A percentile compares a stretch with the other conserved stretches of the same genome.
phyloP scores from a whole-genome alignment of 1,140 invertebrate genomes.

The Aphelenchoides besseyi region DNA sequence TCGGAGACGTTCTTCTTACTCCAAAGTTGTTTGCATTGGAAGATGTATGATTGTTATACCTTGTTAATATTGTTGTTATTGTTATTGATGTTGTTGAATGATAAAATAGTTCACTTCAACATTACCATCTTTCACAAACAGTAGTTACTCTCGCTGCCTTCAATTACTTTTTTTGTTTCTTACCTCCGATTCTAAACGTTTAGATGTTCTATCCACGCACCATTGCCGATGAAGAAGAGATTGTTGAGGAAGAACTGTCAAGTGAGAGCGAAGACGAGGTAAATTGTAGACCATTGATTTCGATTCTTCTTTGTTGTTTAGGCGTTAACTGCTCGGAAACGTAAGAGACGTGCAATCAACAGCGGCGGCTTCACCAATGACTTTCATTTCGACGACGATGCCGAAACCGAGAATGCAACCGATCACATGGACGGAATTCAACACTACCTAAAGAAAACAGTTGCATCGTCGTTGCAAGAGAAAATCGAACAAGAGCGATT shows the following conservation, averaged over 20 bases:
- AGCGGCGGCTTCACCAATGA: slow-evolving; percentile 25
- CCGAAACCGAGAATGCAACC: slow-evolving; percentile 3
- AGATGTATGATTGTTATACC: slow-evolving; percentile 25
- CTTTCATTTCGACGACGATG: slow-evolving; percentile 27
- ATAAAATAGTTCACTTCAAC: not conserved
- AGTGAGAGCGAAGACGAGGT: slow-evolving; percentile 30
- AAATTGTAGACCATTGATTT: slow-evolving; percentile 12
- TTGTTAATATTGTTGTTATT: slow-evolving; percentile 28
- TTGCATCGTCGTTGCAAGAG: slow-evolving; percentile 34
- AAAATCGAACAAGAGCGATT: slow-evolving; percentile 41
- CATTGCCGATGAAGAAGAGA: slow-evolving; percentile 29
- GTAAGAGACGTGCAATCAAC: not conserved
- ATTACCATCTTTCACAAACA: not conserved
- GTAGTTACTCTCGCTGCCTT: not conserved
- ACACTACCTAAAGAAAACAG: slow-evolving; percentile 40
- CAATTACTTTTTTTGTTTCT: not conserved
- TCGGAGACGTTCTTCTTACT: slow-evolving; percentile 23
- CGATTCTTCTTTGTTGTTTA: slow-evolving; percentile 19
- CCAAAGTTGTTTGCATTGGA: slow-evolving; percentile 26
- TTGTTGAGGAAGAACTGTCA: slow-evolving; percentile 18
- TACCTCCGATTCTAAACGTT: not conserved
- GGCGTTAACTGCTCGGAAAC: slow-evolving; percentile 30
- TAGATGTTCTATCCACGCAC: slow-evolving; percentile 24
- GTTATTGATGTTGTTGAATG: slow-evolving; percentile 16
- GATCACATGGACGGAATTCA: slow-evolving; percentile 37